Evolutionary conservation across 2,797 vertebrate genomes (phyloP).

Genomic region (Rhinichthys osculus): DNA sequence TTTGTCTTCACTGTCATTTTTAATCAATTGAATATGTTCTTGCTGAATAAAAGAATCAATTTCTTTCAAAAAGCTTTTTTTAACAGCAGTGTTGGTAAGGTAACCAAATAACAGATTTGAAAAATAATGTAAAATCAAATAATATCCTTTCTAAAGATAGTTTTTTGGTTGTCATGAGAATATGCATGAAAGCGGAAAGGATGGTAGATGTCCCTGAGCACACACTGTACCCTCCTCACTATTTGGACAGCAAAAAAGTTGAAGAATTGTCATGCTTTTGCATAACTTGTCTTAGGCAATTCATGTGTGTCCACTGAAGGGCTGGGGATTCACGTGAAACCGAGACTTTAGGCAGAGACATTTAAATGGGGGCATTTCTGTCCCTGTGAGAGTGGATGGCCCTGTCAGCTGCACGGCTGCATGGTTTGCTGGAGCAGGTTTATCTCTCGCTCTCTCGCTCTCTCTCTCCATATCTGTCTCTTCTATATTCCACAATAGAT

Average conservation of each 20-base stretch:
- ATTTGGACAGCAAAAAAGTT: slow-evolving; percentile 39
- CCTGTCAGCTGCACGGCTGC: slow-evolving; percentile 29
- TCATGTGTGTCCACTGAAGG: slow-evolving; percentile 33
- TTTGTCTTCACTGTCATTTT: background rate
- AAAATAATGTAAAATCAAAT: too few species aligned
- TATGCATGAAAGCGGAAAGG: slow-evolving; percentile 2
- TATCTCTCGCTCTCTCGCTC: slow-evolving; percentile 10
- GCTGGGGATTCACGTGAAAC: slow-evolving; percentile 32
- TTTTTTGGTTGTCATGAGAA: background rate
- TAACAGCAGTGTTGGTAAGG: background rate
- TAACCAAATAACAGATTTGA: background rate
- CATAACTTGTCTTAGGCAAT: slow-evolving; percentile 29
- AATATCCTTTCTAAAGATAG: background rate
- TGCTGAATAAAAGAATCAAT: background rate
- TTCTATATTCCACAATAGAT: slow-evolving; percentile 21
- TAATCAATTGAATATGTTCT: background rate
- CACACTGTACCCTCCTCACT: slow-evolving; percentile 12
- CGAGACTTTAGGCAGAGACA: slow-evolving; percentile 47
- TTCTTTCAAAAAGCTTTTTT: background rate
- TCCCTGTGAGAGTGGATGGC: slow-evolving; percentile 37
- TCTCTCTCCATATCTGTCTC: too few species aligned
- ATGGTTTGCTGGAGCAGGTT: slow-evolving; percentile 14
- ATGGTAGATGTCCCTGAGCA: slow-evolving; percentile 13
- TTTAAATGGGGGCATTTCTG: slow-evolving; percentile 52
- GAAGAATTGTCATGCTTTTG: slow-evolving; percentile 19